These are phyloP conservation scores for Falco novaeseelandiae DNA, from an alignment of 2,797 vertebrate genomes.

Conservation along the genomic window DNA sequence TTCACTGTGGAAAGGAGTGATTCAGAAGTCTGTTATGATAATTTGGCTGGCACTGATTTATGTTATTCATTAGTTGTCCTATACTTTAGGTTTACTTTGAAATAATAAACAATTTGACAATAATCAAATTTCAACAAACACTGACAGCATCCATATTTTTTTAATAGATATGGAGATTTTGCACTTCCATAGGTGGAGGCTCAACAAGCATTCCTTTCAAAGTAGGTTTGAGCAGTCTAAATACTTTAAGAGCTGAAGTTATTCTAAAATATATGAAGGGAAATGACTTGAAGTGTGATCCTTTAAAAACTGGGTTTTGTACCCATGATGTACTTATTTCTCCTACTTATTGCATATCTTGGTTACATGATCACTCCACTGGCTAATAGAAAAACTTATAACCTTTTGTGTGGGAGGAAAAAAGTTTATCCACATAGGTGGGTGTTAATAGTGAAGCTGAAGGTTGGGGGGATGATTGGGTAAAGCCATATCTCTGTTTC, in stretches of 20 bases:
- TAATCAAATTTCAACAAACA: neutral
- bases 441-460: neutral
- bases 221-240: neutral
- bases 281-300: neutral
- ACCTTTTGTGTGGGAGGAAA: accelerated
- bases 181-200: neutral
- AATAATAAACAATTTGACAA: too few relatives aligned
- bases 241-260: neutral
- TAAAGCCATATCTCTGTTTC: neutral
- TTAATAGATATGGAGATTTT: neutral
- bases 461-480: neutral
- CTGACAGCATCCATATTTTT: neutral
- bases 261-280: accelerated
- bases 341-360: neutral
- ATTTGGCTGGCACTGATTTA: neutral
- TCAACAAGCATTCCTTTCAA: neutral
- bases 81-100: neutral
- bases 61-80: neutral
- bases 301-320: neutral
- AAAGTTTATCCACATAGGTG: accelerated
- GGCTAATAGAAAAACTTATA: neutral
- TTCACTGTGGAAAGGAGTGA: neutral
- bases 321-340: accelerated
- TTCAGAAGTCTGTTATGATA: neutral
- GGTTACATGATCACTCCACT: neutral